These are phyloP conservation scores for Smutsia gigantea DNA, from an alignment of 2,797 vertebrate genomes.

Conservation along the genomic window DNA sequence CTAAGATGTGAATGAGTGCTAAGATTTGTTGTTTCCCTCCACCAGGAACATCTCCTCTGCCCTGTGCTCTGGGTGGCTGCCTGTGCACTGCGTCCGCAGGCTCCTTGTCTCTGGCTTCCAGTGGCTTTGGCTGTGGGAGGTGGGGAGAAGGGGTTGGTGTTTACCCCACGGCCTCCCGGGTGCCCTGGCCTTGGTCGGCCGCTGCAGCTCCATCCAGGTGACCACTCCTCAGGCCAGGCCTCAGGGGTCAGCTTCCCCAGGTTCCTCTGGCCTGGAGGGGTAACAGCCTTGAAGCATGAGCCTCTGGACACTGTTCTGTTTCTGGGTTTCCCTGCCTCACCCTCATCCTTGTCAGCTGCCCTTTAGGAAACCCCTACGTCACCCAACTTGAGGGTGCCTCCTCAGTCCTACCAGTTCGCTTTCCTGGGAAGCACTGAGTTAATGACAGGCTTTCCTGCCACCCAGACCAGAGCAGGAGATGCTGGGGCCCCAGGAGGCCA, in stretches of 20 bases:
- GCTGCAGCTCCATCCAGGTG: no score
- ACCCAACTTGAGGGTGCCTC: neutral
- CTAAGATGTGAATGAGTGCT: neutral
- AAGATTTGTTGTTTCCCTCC: neutral
- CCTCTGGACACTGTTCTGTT: neutral
- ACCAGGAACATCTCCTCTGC: neutral
- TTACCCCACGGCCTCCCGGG: fast-evolving
- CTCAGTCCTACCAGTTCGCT: neutral
- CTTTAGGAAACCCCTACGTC: fast-evolving
- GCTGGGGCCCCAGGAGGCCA: neutral
- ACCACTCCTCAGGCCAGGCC: no score
- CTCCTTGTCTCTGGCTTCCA: neutral
- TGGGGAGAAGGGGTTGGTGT: fast-evolving
- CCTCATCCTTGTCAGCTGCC: fast-evolving
- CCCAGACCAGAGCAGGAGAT: neutral
- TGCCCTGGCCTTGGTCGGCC: fast-evolving
- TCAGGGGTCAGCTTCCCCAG: fast-evolving
- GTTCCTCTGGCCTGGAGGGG: neutral
- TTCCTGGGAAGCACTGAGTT: neutral
- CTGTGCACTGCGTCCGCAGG: fast-evolving
- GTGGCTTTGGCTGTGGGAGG: neutral
- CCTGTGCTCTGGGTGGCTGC: no score
- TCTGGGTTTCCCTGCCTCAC: neutral
- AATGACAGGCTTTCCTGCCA: neutral
- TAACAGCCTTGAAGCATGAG: fast-evolving